phyloP scores from a whole-genome alignment of 2,888 invertebrate species.

The Dasypolia templi region DNA sequence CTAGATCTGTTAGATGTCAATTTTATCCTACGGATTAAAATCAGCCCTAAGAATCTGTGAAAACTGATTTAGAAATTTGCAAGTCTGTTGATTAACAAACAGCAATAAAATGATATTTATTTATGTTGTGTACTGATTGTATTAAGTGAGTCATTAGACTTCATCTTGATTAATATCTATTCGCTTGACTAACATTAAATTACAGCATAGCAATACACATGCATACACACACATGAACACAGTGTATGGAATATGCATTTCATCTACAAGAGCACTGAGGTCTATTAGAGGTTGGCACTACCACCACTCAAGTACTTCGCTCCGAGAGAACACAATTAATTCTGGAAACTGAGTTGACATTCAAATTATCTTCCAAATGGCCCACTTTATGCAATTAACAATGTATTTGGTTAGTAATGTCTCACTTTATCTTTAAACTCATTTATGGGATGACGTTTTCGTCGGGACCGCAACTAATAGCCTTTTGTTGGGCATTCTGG shows the following conservation, averaged over 20 bases:
- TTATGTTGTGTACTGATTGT: neutral
- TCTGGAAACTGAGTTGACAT: slow-evolving; percentile 66
- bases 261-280: slow-evolving; percentile 14
- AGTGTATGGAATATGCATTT: neutral
- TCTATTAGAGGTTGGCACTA: slow-evolving; percentile 27
- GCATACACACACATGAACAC: neutral
- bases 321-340: slow-evolving; percentile 63
- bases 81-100: too few relatives aligned
- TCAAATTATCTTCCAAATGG: slow-evolving; percentile 69
- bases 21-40: too few relatives aligned
- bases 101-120: too few relatives aligned
- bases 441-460: slow-evolving; percentile 29
- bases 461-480: neutral
- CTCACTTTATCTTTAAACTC: slow-evolving; percentile 52
- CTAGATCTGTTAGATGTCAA: too few relatives aligned
- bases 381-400: slow-evolving; percentile 66
- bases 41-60: neutral
- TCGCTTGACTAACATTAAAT: neutral
- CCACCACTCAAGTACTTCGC: slow-evolving; percentile 31
- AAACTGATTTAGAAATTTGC: neutral
- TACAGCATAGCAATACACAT: neutral
- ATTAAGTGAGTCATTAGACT: neutral
- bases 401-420: slow-evolving; percentile 58
- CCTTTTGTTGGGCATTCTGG: slow-evolving; percentile 12
- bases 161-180: neutral